These are phyloP conservation scores for Drosophila kambysellisi DNA, from an alignment of 2,888 invertebrate species.

Conservation along the genomic window DNA sequence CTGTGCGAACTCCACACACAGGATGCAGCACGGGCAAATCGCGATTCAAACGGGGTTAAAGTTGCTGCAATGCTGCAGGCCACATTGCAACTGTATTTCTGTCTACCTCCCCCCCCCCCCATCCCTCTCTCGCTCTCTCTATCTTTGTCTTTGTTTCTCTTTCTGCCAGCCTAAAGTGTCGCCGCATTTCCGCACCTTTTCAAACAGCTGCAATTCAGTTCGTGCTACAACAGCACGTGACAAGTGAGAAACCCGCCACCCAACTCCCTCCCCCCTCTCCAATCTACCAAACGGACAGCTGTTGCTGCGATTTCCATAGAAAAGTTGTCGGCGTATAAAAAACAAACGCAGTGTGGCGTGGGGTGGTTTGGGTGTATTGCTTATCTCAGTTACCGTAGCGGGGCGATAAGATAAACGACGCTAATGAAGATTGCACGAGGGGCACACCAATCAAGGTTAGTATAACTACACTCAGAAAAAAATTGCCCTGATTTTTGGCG, in stretches of 20 bases:
- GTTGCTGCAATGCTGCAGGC: conserved; percentile 63
- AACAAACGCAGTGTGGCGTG: background rate
- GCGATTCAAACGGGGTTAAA: conserved; percentile 58
- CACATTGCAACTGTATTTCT: conserved; percentile 18
- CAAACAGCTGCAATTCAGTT: conserved; percentile 35
- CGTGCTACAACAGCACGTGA: conserved; percentile 50
- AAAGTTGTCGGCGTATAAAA: conserved; percentile 10
- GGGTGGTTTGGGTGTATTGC: conserved; percentile 1
- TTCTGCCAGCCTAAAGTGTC: conserved; percentile 43
- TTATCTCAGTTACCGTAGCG: conserved; percentile 31
- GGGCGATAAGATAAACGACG: conserved; percentile 68
- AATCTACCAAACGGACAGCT: conserved; percentile 31
- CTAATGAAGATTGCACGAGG: conserved; percentile 63
- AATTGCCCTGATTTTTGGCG: background rate
- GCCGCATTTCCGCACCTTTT: conserved; percentile 59
- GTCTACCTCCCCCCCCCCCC: background rate
- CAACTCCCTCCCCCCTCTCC: background rate
- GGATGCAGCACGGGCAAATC: conserved; percentile 25
- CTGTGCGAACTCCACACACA: background rate
- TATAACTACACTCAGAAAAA: background rate
- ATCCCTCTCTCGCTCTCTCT: background rate
- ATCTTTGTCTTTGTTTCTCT: background rate
- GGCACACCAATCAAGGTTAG: conserved; percentile 65
- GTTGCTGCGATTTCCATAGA: conserved; percentile 53
- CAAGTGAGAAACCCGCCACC: conserved; percentile 24